A percentile compares a stretch with the other conserved stretches of the same genome.
phyloP scores from a whole-genome alignment of 2,113 vertebrate species.

The Oreamnos americanus region DNA sequence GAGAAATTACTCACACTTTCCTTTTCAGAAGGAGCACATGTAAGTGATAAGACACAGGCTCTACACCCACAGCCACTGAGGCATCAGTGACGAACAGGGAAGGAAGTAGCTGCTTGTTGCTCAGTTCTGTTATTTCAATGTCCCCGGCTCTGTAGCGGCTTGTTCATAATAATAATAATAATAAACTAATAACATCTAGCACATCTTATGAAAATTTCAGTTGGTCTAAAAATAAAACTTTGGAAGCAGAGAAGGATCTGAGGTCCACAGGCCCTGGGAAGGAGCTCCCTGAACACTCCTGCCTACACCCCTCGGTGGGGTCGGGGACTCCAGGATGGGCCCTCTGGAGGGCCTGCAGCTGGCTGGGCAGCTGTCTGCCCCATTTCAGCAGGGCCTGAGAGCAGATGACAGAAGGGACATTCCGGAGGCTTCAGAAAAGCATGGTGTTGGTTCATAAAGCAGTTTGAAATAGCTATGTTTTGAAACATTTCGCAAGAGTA shows the following conservation, averaged over 20 bases:
- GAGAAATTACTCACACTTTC: accelerated
- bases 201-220: neutral
- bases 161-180: neutral
- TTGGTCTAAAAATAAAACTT: neutral
- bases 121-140: accelerated
- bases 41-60: accelerated
- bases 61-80: accelerated
- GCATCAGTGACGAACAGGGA: neutral
- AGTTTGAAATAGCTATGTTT: neutral
- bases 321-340: accelerated
- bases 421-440: neutral
- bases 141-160: neutral
- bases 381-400: neutral
- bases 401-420: neutral
- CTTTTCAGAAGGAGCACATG: neutral
- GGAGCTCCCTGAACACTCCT: accelerated
- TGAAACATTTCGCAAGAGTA: neutral
- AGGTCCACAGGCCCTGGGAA: neutral
- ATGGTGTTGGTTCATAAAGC: neutral
- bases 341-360: neutral
- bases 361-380: no score
- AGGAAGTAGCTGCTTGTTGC: accelerated
- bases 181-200: neutral
- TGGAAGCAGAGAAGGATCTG: accelerated
- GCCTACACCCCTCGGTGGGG: accelerated